phyloP scores from a whole-genome alignment of 2,113 vertebrate genomes.

The Ammodytes dubius region DNA sequence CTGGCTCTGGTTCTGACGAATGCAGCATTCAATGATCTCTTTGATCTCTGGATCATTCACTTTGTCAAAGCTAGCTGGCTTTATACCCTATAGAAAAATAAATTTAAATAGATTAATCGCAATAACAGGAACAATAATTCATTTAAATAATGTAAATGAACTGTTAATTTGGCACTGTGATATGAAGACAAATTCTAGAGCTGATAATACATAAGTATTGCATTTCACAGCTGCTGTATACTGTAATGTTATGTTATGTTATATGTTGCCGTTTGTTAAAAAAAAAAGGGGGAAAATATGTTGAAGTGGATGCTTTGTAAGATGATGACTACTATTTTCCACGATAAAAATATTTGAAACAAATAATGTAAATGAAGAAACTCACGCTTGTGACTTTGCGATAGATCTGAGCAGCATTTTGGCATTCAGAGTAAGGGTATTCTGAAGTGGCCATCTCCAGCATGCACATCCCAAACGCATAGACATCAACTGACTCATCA shows the following conservation, averaged over 20 bases:
- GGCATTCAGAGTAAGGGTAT: constrained; percentile 95
- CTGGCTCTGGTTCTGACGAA: constrained; percentile 92
- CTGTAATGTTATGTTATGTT: too few relatives aligned
- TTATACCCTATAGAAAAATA: constrained; percentile 89
- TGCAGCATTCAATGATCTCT: constrained; percentile 96
- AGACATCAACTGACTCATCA: constrained; percentile 94
- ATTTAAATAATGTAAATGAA: background rate
- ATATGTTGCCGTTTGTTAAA: background rate
- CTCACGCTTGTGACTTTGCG: constrained; percentile 97
- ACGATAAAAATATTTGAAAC: too few relatives aligned
- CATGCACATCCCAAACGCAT: constrained; percentile 98
- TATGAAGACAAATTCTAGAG: too few relatives aligned
- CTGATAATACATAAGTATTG: too few relatives aligned
- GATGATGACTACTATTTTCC: too few relatives aligned
- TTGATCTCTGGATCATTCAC: constrained; percentile 95
- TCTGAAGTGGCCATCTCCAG: constrained; percentile 96
- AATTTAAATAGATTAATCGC: background rate
- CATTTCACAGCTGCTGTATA: too few relatives aligned
- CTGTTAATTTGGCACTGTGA: too few relatives aligned
- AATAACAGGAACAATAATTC: background rate
- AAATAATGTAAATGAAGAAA: constrained; percentile 41
- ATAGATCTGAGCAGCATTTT: constrained; percentile 96
- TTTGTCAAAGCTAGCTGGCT: constrained; percentile 95
- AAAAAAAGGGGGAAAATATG: background rate
- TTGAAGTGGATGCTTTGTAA: too few relatives aligned